A percentile compares a stretch with the other conserved stretches of the same genome.
These are phyloP conservation scores for Microtus richardsoni DNA, from an alignment of 2,113 vertebrate species.

Conservation along the genomic window DNA sequence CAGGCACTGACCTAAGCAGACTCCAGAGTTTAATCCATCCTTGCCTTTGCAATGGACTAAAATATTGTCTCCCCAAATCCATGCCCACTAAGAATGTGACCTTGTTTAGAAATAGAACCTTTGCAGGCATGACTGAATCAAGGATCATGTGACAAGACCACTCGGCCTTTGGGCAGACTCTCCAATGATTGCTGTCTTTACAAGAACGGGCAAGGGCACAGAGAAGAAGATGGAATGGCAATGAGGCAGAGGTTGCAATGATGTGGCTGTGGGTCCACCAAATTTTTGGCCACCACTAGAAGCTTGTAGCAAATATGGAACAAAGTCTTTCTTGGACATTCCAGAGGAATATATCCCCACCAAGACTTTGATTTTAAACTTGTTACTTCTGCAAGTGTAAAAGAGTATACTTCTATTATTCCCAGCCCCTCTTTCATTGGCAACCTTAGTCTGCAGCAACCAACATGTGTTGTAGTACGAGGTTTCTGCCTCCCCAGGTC, in stretches of 20 bases:
- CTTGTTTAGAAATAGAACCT: background rate
- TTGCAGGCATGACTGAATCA: background rate
- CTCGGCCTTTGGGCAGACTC: background rate
- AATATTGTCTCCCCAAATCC: background rate
- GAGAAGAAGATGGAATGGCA: background rate
- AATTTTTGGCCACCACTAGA: fast-evolving
- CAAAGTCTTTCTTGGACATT: background rate
- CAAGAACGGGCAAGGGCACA: too few relatives aligned
- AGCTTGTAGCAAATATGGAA: background rate
- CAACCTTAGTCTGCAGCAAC: background rate
- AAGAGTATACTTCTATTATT: background rate
- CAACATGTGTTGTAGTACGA: too few relatives aligned
- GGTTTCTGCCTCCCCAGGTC: too few relatives aligned
- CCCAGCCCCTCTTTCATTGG: background rate
- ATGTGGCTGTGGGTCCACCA: background rate
- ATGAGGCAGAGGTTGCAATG: background rate
- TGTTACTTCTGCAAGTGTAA: background rate
- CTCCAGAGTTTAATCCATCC: background rate
- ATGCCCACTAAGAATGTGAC: background rate
- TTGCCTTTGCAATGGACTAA: background rate
- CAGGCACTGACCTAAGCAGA: background rate
- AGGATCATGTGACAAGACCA: background rate
- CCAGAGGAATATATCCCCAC: background rate
- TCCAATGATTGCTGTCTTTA: background rate
- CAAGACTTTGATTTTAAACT: background rate